A percentile compares a stretch with the other conserved stretches of the same genome.
Conservation (phyloP, 1,140 invertebrate species). For the Trissolcus basalis region DNA sequence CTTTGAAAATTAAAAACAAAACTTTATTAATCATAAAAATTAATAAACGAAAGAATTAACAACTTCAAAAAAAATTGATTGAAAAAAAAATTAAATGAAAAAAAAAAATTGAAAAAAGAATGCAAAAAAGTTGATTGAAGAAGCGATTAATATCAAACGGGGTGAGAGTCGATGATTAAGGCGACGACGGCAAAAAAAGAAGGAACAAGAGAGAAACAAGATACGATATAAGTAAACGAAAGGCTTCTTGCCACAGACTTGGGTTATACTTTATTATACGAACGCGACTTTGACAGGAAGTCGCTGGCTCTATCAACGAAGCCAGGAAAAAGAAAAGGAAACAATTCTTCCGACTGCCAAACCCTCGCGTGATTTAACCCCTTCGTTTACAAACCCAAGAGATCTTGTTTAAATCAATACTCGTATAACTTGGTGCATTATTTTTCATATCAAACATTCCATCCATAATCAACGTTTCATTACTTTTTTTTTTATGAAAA, state of each 20-base stretch:
- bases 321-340: constrained; percentile 45
- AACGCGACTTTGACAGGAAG: constrained; percentile 49
- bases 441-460: too few relatives aligned
- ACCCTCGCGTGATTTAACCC: constrained; percentile 40
- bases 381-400: constrained; percentile 11
- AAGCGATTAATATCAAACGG: constrained; percentile 33
- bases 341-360: constrained; percentile 32
- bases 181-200: constrained; percentile 40
- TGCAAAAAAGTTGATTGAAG: neutral
- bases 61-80: neutral
- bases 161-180: constrained; percentile 29
- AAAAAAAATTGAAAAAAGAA: too few relatives aligned
- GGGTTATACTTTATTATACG: constrained; percentile 57
- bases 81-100: too few relatives aligned
- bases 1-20: neutral
- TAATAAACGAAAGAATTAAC: constrained; percentile 1
- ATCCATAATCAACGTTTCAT: too few relatives aligned
- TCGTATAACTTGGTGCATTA: neutral
- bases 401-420: neutral
- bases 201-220: constrained; percentile 67
- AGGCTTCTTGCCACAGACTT: constrained; percentile 73
- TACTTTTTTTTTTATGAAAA: too few relatives aligned
- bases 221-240: constrained; percentile 59
- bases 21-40: too few relatives aligned
- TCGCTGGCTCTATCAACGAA: constrained; percentile 41